Evolutionary conservation across 2,888 invertebrate genomes (phyloP).

Genomic region (Lapara coniferarum): DNA sequence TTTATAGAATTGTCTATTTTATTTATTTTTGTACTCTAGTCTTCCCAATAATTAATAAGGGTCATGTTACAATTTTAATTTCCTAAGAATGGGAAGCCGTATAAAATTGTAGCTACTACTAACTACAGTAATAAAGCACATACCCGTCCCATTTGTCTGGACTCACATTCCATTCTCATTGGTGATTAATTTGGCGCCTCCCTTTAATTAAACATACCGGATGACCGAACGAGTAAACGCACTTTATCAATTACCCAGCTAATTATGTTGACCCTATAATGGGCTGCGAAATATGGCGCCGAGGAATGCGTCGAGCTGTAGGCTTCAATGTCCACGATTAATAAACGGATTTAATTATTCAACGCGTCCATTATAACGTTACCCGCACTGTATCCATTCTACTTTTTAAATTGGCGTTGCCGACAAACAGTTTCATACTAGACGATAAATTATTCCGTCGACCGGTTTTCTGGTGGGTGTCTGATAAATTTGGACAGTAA

Average conservation of each 20-base stretch:
- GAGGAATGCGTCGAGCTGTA: slow-evolving; percentile 57
- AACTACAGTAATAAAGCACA: not conserved
- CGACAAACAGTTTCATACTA: not conserved
- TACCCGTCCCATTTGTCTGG: not conserved
- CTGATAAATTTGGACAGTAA: slow-evolving; percentile 7
- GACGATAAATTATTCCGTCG: slow-evolving; percentile 2
- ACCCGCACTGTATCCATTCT: slow-evolving; percentile 3
- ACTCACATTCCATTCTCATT: slow-evolving; percentile 28
- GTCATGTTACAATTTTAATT: not conserved
- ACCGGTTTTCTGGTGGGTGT: slow-evolving; percentile 1
- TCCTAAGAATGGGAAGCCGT: no score
- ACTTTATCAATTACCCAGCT: slow-evolving; percentile 45
- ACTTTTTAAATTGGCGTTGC: slow-evolving; percentile 15
- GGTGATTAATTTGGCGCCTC: slow-evolving; percentile 35
- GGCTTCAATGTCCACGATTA: slow-evolving; percentile 41
- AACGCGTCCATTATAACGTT: not conserved
- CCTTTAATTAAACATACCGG: slow-evolving; percentile 35
- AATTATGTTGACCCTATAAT: slow-evolving; percentile 63
- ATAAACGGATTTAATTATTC: slow-evolving; percentile 23
- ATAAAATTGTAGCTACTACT: no score
- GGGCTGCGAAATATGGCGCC: slow-evolving; percentile 58
- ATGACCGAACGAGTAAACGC: slow-evolving; percentile 31
- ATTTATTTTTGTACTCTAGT: no score
- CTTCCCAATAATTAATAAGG: no score
- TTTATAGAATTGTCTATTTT: no score